Evolutionary conservation across 1,140 invertebrate species (phyloP).

Genomic region (Medauroidea extradentata): DNA sequence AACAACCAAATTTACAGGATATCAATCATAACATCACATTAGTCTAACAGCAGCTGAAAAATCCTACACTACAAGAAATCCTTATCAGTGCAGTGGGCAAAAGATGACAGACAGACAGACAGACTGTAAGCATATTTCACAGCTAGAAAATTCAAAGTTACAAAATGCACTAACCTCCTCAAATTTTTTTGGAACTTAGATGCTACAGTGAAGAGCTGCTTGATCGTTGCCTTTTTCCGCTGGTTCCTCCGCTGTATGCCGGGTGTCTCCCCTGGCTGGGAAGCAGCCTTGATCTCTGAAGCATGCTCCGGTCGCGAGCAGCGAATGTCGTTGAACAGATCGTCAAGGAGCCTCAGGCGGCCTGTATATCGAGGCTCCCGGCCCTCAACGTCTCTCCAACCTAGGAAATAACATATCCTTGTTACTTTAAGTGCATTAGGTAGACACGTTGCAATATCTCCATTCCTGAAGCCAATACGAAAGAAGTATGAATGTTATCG

Average conservation of each 20-base stretch:
- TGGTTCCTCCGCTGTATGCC: constrained; percentile 55
- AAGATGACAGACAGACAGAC: too few species aligned
- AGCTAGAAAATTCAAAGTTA: too few species aligned
- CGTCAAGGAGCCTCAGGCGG: constrained; percentile 65
- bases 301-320: constrained; percentile 58
- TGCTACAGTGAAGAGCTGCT: constrained; percentile 88
- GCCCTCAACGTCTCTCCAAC: constrained; percentile 75
- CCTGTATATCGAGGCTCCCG: constrained; percentile 62
- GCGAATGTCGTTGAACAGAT: constrained; percentile 66
- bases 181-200: constrained; percentile 94
- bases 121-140: too few species aligned
- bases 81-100: too few species aligned
- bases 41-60: too few species aligned
- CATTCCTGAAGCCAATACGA: too few species aligned
- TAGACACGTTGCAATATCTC: too few species aligned
- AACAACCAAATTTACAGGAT: too few species aligned
- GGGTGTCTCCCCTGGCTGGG: constrained; percentile 31
- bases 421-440: too few species aligned
- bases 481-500: too few species aligned
- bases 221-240: constrained; percentile 84
- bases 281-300: constrained; percentile 33
- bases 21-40: too few species aligned
- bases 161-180: constrained; percentile 64
- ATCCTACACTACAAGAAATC: too few species aligned
- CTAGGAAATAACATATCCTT: constrained; percentile 48